Evolutionary conservation across 2,888 invertebrate genomes (phyloP).

Genomic region (Aelia acuminata): DNA sequence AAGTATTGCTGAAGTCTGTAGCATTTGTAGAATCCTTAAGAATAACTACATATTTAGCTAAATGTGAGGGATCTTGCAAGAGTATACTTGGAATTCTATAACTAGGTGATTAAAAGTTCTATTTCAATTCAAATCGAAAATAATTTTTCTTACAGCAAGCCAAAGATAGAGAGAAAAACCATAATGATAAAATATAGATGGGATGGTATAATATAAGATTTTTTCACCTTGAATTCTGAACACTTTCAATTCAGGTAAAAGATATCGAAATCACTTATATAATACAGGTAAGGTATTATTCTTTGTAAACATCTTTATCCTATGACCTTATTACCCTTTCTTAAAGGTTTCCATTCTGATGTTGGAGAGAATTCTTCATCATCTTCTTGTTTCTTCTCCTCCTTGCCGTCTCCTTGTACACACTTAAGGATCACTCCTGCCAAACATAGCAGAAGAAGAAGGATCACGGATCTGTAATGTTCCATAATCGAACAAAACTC

Average conservation of each 20-base stretch:
- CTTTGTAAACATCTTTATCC: neutral
- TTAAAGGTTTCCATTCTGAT: slow-evolving; percentile 63
- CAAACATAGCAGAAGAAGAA: slow-evolving; percentile 36
- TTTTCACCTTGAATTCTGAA: neutral
- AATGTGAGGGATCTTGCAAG: no score
- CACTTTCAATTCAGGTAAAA: no score
- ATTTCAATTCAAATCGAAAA: no score
- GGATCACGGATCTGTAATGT: slow-evolving; percentile 49
- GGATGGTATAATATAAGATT: neutral
- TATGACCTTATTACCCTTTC: slow-evolving; percentile 59
- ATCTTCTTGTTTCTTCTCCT: slow-evolving; percentile 52
- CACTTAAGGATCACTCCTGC: slow-evolving; percentile 45
- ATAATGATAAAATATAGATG: no score
- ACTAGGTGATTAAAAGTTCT: no score
- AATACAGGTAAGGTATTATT: neutral
- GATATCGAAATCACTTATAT: neutral
- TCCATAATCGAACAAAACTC: slow-evolving; percentile 16
- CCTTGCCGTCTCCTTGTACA: slow-evolving; percentile 37
- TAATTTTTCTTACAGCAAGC: no score
- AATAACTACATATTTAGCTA: no score
- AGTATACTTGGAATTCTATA: no score
- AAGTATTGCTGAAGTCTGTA: no score
- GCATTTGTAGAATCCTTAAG: no score
- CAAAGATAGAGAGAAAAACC: no score
- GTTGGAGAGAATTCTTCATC: slow-evolving; percentile 62